Percentiles rank a stretch among this genome's conserved stretches.
phyloP scores from a whole-genome alignment of 2,888 invertebrate species.

The Leptopilina syphax region DNA sequence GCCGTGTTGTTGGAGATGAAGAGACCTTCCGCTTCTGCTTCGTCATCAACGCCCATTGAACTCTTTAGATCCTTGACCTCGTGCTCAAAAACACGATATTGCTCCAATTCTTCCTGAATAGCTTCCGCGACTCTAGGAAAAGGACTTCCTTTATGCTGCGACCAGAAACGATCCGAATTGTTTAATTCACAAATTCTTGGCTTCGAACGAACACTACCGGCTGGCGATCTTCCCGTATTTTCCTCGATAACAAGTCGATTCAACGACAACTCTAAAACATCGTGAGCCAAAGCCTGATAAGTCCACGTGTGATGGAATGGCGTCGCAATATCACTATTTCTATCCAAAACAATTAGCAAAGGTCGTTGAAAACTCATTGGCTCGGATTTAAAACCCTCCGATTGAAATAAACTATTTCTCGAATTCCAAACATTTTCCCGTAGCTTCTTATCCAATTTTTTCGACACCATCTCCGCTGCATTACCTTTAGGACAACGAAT shows the following conservation, averaged over 20 bases:
- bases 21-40: conserved; percentile 88
- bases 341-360: conserved; percentile 92
- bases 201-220: conserved; percentile 85
- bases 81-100: conserved; percentile 94
- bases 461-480: conserved; percentile 99
- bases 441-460: conserved; percentile 97
- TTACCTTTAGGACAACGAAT: conserved; percentile 91
- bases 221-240: conserved; percentile 77
- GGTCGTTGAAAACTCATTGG: conserved; percentile 94
- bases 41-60: conserved; percentile 95
- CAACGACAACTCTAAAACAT: conserved; percentile 93
- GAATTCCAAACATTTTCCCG: conserved; percentile 98
- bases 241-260: conserved; percentile 89
- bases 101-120: conserved; percentile 98
- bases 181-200: conserved; percentile 94
- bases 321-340: conserved; percentile 97
- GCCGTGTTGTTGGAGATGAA: conserved; percentile 96
- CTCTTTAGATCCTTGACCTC: conserved; percentile 97
- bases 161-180: conserved; percentile 94
- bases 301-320: conserved; percentile 99
- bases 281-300: conserved; percentile 98
- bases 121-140: conserved; percentile 98
- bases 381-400: conserved; percentile 86
- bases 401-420: conserved; percentile 95
- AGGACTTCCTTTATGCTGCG: conserved; percentile 94